Percentiles rank a stretch among this genome's conserved stretches.
phyloP scores from a whole-genome alignment of 2,113 vertebrate species.

The Vombatus ursinus region DNA sequence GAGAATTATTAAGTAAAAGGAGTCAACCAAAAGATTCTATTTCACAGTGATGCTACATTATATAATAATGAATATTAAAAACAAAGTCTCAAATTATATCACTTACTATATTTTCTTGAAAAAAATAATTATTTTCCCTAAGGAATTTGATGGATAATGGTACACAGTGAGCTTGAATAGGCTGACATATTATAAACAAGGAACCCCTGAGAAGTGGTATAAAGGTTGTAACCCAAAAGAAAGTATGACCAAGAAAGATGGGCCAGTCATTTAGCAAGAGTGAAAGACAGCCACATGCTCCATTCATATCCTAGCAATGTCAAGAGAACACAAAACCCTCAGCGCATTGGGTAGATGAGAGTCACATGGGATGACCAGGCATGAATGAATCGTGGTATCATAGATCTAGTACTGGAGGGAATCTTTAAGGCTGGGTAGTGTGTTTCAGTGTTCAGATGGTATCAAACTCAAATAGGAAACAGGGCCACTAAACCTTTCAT shows the following conservation, averaged over 20 bases:
- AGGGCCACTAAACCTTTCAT: background rate
- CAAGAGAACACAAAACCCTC: background rate
- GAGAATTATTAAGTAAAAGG: slow-evolving; percentile 16
- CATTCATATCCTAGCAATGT: background rate
- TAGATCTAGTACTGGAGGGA: background rate
- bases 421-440: background rate
- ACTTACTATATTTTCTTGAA: background rate
- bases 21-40: slow-evolving; percentile 6
- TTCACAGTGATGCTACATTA: slow-evolving; percentile 11
- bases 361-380: background rate
- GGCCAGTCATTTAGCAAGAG: background rate
- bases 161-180: background rate
- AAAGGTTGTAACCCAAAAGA: background rate
- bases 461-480: background rate
- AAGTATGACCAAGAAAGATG: background rate
- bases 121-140: slow-evolving; percentile 8
- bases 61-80: slow-evolving; percentile 6
- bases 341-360: background rate
- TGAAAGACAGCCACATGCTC: background rate
- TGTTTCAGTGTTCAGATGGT: background rate
- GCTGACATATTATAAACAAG: background rate
- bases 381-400: background rate
- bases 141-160: slow-evolving; percentile 16
- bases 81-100: background rate
- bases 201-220: background rate